These are phyloP conservation scores for Temnothorax ravouxi DNA, from an alignment of 2,888 invertebrate genomes.

Conservation along the genomic window DNA sequence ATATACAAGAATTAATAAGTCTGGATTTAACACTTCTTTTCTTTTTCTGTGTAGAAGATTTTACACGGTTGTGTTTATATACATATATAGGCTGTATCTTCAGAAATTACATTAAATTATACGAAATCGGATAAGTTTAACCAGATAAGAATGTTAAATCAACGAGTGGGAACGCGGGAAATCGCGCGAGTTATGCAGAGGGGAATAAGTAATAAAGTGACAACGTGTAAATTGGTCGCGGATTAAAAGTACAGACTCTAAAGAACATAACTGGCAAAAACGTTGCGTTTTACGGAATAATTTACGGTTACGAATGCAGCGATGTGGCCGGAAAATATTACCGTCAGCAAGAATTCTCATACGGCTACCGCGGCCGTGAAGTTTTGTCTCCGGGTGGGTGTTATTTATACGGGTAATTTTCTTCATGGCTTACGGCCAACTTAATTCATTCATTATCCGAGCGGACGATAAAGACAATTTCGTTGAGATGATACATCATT, in stretches of 20 bases:
- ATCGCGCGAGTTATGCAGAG: neutral
- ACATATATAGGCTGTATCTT: neutral
- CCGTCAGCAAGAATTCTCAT: constrained; percentile 49
- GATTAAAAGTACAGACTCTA: constrained; percentile 43
- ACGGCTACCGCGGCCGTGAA: constrained; percentile 56
- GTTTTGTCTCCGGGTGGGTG: constrained; percentile 61
- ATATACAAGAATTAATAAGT: too few species aligned
- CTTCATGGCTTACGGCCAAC: constrained; percentile 72
- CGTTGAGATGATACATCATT: constrained; percentile 68
- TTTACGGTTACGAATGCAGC: constrained; percentile 51
- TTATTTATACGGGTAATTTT: constrained; percentile 75
- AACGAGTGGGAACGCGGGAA: constrained; percentile 16
- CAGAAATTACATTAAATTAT: neutral
- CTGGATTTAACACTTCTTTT: too few species aligned
- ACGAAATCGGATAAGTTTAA: neutral
- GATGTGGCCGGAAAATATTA: constrained; percentile 36
- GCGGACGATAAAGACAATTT: constrained; percentile 64
- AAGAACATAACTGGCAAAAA: constrained; percentile 39
- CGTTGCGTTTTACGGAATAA: constrained; percentile 38
- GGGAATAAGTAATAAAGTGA: constrained; percentile 25
- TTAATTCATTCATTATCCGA: constrained; percentile 71
- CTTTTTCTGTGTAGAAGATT: neutral
- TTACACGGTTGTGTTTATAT: neutral
- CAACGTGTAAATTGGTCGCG: constrained; percentile 50
- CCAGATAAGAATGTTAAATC: constrained; percentile 11